Conservation (phyloP, 2,113 vertebrate species). For the Pseudorectes ferrugineus region DNA sequence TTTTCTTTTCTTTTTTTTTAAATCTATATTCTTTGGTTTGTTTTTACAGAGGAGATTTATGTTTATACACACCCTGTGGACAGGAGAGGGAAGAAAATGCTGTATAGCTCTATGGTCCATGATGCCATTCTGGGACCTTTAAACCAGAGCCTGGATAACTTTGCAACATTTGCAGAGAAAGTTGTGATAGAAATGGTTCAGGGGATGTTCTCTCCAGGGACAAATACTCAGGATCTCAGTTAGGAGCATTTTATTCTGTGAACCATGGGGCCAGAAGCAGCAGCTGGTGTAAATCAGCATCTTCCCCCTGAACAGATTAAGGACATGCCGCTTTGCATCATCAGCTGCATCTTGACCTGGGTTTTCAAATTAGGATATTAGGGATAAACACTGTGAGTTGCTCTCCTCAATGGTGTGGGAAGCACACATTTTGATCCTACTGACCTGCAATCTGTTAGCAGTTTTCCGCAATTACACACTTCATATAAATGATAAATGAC, state of each 20-base stretch:
- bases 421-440: not conserved
- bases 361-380: not conserved
- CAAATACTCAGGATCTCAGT: not conserved
- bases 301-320: not conserved
- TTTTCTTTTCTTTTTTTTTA: too few relatives aligned
- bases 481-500: conserved; percentile 41
- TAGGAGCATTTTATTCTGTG: not conserved
- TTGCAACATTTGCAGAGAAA: not conserved
- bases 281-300: not conserved
- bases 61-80: not conserved
- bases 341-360: not conserved
- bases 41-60: not conserved
- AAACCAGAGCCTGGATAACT: not conserved
- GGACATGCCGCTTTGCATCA: not conserved
- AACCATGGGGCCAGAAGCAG: not conserved
- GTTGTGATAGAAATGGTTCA: not conserved
- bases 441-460: conserved; percentile 40
- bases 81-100: not conserved
- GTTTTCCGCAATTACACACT: conserved; percentile 28
- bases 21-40: not conserved
- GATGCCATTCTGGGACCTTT: not conserved
- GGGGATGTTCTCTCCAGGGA: not conserved
- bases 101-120: not conserved
- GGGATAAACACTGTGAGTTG: not conserved
- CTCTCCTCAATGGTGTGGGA: not conserved